Evolutionary conservation across 2,113 vertebrate genomes (phyloP).

Genomic region (Climacteris rufus): DNA sequence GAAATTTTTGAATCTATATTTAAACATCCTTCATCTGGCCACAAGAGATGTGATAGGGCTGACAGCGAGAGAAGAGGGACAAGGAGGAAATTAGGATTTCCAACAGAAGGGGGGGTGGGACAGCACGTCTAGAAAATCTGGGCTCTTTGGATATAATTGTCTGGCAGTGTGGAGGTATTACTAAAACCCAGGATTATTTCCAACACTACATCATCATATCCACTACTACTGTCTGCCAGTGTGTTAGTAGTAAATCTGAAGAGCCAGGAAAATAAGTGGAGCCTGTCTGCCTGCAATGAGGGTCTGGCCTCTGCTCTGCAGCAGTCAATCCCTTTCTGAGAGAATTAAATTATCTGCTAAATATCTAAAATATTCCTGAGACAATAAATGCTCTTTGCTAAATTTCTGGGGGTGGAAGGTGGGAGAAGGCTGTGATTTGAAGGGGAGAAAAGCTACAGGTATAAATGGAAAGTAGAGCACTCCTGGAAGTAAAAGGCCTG

Average conservation of each 20-base stretch:
- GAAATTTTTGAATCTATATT: constrained; percentile 46
- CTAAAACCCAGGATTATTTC: constrained; percentile 47
- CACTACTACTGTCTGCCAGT: constrained; percentile 54
- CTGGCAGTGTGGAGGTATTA: constrained; percentile 41
- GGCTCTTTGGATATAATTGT: constrained; percentile 45
- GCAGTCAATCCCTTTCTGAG: not conserved
- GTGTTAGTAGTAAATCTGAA: constrained; percentile 48
- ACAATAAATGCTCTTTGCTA: constrained; percentile 4
- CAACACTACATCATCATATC: constrained; percentile 62
- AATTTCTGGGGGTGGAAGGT: constrained; percentile 33
- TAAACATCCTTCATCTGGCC: constrained; percentile 28
- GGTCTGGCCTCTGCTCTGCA: constrained; percentile 1
- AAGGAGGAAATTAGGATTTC: constrained; percentile 42
- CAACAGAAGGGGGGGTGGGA: constrained; percentile 71
- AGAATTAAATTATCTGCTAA: constrained; percentile 60
- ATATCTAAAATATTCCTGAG: constrained; percentile 41
- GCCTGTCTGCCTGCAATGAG: constrained; percentile 43
- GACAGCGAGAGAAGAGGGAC: constrained; percentile 3
- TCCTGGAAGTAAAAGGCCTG: not conserved
- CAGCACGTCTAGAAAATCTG: constrained; percentile 66
- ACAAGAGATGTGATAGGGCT: not conserved
- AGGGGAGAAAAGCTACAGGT: not conserved
- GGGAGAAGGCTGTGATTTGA: not conserved
- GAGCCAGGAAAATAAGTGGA: constrained; percentile 57
- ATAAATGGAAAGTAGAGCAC: not conserved